These are phyloP conservation scores for Tineola bisselliella DNA, from an alignment of 2,888 invertebrate genomes.

Conservation along the genomic window DNA sequence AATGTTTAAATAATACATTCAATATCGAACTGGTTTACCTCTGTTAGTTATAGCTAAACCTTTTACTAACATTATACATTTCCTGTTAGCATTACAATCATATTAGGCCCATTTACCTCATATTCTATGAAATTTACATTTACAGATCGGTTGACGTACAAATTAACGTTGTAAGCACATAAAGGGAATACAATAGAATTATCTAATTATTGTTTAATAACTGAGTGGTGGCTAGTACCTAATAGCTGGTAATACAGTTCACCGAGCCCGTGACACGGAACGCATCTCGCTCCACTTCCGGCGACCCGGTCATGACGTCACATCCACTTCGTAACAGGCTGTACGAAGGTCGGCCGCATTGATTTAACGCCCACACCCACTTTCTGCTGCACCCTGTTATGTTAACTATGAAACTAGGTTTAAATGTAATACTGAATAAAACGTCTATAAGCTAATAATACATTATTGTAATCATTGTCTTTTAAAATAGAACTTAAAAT, in stretches of 20 bases:
- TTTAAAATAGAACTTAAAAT: too few species aligned
- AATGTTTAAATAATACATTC: background rate
- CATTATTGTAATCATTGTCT: too few species aligned
- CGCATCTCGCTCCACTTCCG: slow-evolving; percentile 45
- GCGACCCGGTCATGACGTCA: slow-evolving; percentile 38
- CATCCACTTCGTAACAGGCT: slow-evolving; percentile 39
- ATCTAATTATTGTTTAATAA: slow-evolving; percentile 15
- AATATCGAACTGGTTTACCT: background rate
- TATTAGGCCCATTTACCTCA: background rate
- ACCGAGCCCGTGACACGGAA: slow-evolving; percentile 40
- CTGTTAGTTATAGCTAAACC: background rate
- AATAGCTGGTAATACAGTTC: slow-evolving; percentile 15
- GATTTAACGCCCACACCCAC: slow-evolving; percentile 49
- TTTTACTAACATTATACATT: background rate
- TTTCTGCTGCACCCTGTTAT: slow-evolving; percentile 16
- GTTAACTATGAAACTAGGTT: background rate
- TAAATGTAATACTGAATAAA: background rate
- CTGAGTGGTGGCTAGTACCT: background rate
- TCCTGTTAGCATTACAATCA: background rate
- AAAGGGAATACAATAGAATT: slow-evolving; percentile 16
- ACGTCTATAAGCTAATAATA: too few species aligned
- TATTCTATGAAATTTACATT: background rate
- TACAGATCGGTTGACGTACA: background rate
- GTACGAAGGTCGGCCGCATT: slow-evolving; percentile 58
- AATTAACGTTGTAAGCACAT: background rate